Conservation (phyloP, 2,888 invertebrate genomes). For the Tipula unca region DNA sequence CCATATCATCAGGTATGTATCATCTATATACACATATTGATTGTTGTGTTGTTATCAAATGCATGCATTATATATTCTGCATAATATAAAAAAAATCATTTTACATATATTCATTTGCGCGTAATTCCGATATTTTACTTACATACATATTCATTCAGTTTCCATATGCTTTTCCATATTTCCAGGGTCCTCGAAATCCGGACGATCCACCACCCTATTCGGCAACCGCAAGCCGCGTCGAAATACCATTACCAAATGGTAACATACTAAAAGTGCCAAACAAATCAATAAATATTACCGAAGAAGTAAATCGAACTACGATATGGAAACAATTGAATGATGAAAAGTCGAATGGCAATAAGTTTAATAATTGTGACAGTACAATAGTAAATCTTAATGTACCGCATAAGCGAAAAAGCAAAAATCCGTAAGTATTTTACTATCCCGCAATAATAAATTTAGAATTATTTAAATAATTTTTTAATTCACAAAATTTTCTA, state of each 20-base stretch:
- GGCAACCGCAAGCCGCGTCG: conserved; percentile 43
- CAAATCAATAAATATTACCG: conserved; percentile 79
- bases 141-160: background rate
- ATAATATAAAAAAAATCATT: background rate
- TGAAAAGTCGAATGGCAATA: conserved; percentile 32
- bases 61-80: background rate
- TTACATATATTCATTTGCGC: background rate
- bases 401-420: conserved; percentile 38
- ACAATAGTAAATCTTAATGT: conserved; percentile 25
- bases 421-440: conserved; percentile 17
- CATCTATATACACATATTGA: background rate
- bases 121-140: too few species aligned
- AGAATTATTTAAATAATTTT: too few species aligned
- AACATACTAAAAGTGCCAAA: conserved; percentile 84
- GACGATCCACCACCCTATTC: background rate
- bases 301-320: conserved; percentile 87
- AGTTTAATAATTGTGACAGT: background rate
- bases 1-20: background rate
- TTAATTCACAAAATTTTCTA: background rate
- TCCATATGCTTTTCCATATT: background rate
- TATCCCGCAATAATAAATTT: too few species aligned
- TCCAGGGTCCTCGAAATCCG: background rate
- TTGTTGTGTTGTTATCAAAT: background rate
- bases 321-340: conserved; percentile 90
- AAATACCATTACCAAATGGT: conserved; percentile 80